Base-by-base conservation (phyloP, 2,888 invertebrate species). In the Pterostichus madidus region DNA sequence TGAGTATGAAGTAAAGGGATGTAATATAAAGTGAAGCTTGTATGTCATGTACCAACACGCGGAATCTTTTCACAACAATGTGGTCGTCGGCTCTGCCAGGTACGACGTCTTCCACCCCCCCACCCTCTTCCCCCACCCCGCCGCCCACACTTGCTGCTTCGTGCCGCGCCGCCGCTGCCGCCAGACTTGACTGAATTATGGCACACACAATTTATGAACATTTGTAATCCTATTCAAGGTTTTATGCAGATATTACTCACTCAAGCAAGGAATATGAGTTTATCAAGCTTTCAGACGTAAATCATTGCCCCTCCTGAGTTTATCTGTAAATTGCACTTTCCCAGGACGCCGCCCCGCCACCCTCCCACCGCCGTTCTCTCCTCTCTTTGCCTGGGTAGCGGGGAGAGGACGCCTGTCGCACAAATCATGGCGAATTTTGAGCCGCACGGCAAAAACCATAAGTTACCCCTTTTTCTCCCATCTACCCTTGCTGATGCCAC, bases 261-360 rank as follows among this genome's bases (percentile, higher is more conserved):
- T 90, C 90, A 90, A 90, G 89, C 89, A 90, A 88, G 89, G 90
- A 90, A 90, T 90, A 90, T 90, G 90, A 90, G 90, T 90, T 90
- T 90, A 90, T 89, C 89, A 93, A 93, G 93, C 93, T 93, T 90
- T 93, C 92, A 92, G 92, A 92, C 92, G 93, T 93, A 93, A 93
- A 93, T 93, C 93, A 93, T 92, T 91, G 91, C 91, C 88, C 88
- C 88, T 86, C 87, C 88, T 87, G 77, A 89, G 89, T 89, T 93
- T 93, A 93, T 93, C 93, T 92, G 92, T 91, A 91, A 92, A 92
- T 90, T 92, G 92, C 93, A 93, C 93, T 92, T 93, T 91, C 92
- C 92, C 91, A 91, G 88, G 87, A 89, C 84, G 85, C 80, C 79
- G 61, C 81, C 81, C 44, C 59, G 53, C 24, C 24, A 82, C 90